Base-by-base conservation (phyloP, 1,140 invertebrate genomes). In the Bombus confusus region DNA sequence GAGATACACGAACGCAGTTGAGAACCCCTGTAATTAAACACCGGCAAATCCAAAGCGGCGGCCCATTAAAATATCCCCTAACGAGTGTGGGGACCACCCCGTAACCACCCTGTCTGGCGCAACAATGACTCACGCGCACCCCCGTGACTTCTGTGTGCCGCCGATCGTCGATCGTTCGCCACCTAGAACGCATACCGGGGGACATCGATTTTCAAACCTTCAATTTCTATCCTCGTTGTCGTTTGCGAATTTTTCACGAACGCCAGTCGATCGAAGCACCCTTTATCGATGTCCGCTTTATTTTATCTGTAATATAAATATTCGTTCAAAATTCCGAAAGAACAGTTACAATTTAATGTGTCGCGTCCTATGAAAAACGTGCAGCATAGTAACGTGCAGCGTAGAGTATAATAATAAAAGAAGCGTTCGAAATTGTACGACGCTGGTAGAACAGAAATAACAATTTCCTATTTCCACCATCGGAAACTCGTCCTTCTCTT, bases 1-100 rank as follows among this genome's bases (percentile, higher is more conserved):
- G 59, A n/a, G 59, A n/a, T n/a, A 62, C 59, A 41, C 41, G 41
- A 15, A 39, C 59, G 37, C 62, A n/a, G 68, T 89, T 89, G 88
- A 89, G 88, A 89, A 81, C 85, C 87, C 62, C 90, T 91, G 90
- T 92, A 92, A 92, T 92, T 92, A 92, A 92, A 92, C 86, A 90
- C 86, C 88, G 91, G 90, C 91, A 90, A 92, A 92, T 92, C 82
- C 90, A 91, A 92, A 91, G 91, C 89, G 87, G 77, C 85, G 76
- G 86, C 86, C 91, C 91, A 92, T 92, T 92, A 92, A 92, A 92
- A 92, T 88, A 90, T 91, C 91, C 91, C 91, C 91, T 92, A 91
- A 91, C 91, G 91, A 90, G 81, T 87, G 71, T 85, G 83, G 87
- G 79, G 89, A 85, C 91, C 88, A 91, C 84, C 83, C 87, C 85